Evolutionary conservation across 2,888 invertebrate species (phyloP).

Genomic region (Smittia aterrima): DNA sequence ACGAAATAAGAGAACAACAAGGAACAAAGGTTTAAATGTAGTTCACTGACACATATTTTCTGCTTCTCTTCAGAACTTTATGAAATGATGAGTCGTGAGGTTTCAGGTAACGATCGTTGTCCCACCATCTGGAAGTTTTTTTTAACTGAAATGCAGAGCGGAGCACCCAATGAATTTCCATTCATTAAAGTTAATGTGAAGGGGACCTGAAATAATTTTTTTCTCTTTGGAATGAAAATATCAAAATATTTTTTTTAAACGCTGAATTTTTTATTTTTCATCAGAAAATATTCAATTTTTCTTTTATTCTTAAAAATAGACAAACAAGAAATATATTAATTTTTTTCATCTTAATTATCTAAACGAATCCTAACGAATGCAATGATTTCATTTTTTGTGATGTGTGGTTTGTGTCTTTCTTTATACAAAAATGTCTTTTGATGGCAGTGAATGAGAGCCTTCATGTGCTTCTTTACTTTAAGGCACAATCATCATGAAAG

Average conservation of each 20-base stretch:
- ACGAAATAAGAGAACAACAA: conserved; percentile 33
- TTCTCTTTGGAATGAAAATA: neutral
- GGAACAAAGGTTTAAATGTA: conserved; percentile 37
- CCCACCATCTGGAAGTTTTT: conserved; percentile 34
- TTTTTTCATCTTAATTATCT: neutral
- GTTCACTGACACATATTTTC: conserved; percentile 41
- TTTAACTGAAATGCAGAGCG: neutral
- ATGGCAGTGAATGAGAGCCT: conserved; percentile 31
- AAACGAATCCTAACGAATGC: neutral
- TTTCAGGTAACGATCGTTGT: conserved; percentile 32
- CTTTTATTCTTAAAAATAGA: conserved; percentile 32
- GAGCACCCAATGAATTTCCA: conserved; percentile 13
- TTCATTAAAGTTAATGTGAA: conserved; percentile 13
- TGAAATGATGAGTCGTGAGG: conserved; percentile 39
- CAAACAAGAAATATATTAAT: conserved; percentile 42
- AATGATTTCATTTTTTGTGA: neutral
- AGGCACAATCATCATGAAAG: neutral
- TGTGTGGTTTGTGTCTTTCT: too few species aligned
- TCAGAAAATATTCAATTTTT: conserved; percentile 1
- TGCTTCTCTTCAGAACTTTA: conserved; percentile 31
- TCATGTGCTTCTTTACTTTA: neutral
- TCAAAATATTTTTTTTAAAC: neutral
- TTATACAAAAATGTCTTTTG: conserved; percentile 14
- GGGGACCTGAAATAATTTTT: neutral
- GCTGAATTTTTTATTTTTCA: conserved; percentile 13